Base-by-base conservation (phyloP, 2,113 vertebrate species). In the Phalacrocorax aristotelis region DNA sequence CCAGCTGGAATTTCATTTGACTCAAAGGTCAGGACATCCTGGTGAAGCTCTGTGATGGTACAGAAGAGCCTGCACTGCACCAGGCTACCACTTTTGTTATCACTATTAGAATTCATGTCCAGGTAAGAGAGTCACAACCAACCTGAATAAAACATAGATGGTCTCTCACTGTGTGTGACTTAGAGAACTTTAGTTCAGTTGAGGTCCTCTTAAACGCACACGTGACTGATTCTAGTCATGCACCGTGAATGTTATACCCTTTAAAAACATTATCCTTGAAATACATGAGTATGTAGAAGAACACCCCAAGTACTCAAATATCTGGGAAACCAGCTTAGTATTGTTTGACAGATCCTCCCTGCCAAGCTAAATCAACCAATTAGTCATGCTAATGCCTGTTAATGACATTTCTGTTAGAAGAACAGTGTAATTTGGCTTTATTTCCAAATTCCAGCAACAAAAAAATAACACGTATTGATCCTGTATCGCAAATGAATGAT, bases 381-480 rank as follows among this genome's bases (percentile, higher is more conserved):
- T 94, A 64, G 75, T 95, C 88, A 89, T 70, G 46, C 29, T 58
- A 74, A 89, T 78, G 75, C 80, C 87, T 38, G 51, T 36, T 82
- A 65, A 36, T 84, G 75, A 46, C 58, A 26, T 68, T 89, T 85
- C 60, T 85, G 58, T 90, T 76, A 48, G 61, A 68, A 64, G 55
- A 85, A 66, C 46, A 25, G 48, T 51, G 64, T 77, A 9, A 79
- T 90, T 93, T 96, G 75, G 79, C 87, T 95, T 95, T 65, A 91
- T 95, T 92, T 96, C 88, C 91, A 89, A 95, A 95, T 94, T 89
- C 71, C 55, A 61, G 69, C 81, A 83, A 65, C 52, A 65, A 64
- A 55, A 87, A 93, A 80, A 94, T 70, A 88, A 48, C 15, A 0
- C 44, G 18, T 87, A 80, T 86, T 87, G 97, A 96, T 95, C 89